Conservation (phyloP, 2,888 invertebrate species). For the Frankliniella fusca region DNA sequence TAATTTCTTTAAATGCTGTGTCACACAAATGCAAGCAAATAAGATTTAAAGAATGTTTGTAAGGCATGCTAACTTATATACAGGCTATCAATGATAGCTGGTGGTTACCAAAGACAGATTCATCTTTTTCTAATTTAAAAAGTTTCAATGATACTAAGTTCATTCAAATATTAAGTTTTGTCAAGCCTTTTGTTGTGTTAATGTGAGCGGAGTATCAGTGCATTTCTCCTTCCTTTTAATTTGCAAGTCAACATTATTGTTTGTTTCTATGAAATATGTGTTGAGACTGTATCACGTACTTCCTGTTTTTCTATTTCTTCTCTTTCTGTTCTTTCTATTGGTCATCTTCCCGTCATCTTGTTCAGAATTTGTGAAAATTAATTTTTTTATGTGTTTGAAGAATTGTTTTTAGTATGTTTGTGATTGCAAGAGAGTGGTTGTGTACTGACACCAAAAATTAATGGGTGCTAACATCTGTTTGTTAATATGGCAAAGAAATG, state of each 20-base stretch:
- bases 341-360: background rate
- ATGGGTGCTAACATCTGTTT: conserved; percentile 19
- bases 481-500: conserved; percentile 13
- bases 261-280: background rate
- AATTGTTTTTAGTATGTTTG: background rate
- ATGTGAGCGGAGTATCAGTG: background rate
- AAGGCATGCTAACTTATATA: too few relatives aligned
- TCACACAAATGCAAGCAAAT: too few relatives aligned
- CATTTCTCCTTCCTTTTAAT: background rate
- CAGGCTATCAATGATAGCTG: too few relatives aligned
- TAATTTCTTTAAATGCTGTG: too few relatives aligned
- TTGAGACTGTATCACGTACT: background rate
- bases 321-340: background rate
- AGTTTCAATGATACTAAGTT: background rate
- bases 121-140: background rate
- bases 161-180: background rate
- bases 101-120: background rate
- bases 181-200: background rate
- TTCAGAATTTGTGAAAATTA: background rate
- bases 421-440: background rate
- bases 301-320: conserved; percentile 4
- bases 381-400: background rate
- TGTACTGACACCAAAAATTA: background rate
- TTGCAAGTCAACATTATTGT: too few relatives aligned
- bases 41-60: too few relatives aligned